Conservation (phyloP, 2,888 invertebrate genomes). For the Marronus borbonicus region DNA sequence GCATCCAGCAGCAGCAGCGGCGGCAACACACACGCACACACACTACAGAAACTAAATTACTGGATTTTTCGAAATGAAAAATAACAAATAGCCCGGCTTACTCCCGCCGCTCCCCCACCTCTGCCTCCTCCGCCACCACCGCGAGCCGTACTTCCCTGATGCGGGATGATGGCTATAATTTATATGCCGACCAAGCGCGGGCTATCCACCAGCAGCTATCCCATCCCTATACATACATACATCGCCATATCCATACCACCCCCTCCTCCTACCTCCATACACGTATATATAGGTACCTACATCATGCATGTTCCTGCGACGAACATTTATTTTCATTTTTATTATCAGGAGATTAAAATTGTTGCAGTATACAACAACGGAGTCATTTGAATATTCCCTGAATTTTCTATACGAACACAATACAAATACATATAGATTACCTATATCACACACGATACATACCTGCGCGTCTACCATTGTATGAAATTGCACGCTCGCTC, state of each 20-base stretch:
- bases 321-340: conserved; percentile 72
- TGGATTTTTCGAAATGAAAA: conserved; percentile 72
- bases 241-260: conserved; percentile 7
- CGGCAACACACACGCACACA: conserved; percentile 54
- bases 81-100: conserved; percentile 72
- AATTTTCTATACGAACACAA: conserved; percentile 60
- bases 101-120: conserved; percentile 59
- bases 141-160: conserved; percentile 60
- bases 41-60: conserved; percentile 72
- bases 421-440: conserved; percentile 1
- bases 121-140: no score
- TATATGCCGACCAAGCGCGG: conserved; percentile 61
- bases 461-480: neutral
- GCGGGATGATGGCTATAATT: conserved; percentile 70
- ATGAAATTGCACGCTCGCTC: no score
- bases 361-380: conserved; percentile 68
- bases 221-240: conserved; percentile 53
- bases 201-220: conserved; percentile 48
- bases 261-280: conserved; percentile 53
- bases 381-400: conserved; percentile 68
- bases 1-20: conserved; percentile 53
- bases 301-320: conserved; percentile 67
- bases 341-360: conserved; percentile 72
- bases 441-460: neutral
- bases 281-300: conserved; percentile 55